These are phyloP conservation scores for Acanthaster planci DNA, from an alignment of 35 echinoderm and acorn worm species.

Conservation along the genomic window DNA sequence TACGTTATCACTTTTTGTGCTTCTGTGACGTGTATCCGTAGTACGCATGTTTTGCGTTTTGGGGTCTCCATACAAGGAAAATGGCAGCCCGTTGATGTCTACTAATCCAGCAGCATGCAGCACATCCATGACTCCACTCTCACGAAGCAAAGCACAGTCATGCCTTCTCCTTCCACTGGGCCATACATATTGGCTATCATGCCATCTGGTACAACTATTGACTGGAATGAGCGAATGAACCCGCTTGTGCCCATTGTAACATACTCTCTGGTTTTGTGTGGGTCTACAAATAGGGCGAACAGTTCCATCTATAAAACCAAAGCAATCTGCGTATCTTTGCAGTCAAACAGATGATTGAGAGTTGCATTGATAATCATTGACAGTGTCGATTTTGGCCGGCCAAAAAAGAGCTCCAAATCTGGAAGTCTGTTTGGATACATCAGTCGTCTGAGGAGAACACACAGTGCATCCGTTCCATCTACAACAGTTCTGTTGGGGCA, in stretches of 20 bases:
- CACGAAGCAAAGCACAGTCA: constrained; percentile 41
- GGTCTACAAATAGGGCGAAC: constrained; percentile 70
- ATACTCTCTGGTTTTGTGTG: constrained; percentile 41
- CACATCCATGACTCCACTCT: constrained; percentile 34
- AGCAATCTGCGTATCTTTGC: constrained; percentile 64
- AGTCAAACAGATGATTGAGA: constrained; percentile 50
- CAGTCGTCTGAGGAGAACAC: constrained; percentile 49
- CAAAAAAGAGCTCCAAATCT: constrained; percentile 58
- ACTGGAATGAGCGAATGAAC: constrained; percentile 77
- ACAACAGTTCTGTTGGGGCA: constrained; percentile 48
- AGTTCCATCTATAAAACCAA: constrained; percentile 82
- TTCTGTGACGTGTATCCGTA: constrained; percentile 13
- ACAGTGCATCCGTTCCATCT: constrained; percentile 51
- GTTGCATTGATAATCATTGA: constrained; percentile 53
- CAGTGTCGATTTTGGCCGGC: constrained; percentile 51
- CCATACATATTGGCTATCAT: constrained; percentile 67
- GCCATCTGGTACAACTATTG: constrained; percentile 59
- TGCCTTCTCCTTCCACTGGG: constrained; percentile 66
- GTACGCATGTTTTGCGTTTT: too few relatives aligned
- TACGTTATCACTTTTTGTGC: too few relatives aligned
- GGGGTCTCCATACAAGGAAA: constrained; percentile 67
- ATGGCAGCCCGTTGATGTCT: constrained; percentile 8
- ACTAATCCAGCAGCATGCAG: not conserved
- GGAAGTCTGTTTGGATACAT: constrained; percentile 62
- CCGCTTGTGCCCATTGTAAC: constrained; percentile 75